Evolutionary conservation across 2,888 invertebrate genomes (phyloP), one percentile per base, ranked within the genome.

Genomic region (Eurois occulta): DNA sequence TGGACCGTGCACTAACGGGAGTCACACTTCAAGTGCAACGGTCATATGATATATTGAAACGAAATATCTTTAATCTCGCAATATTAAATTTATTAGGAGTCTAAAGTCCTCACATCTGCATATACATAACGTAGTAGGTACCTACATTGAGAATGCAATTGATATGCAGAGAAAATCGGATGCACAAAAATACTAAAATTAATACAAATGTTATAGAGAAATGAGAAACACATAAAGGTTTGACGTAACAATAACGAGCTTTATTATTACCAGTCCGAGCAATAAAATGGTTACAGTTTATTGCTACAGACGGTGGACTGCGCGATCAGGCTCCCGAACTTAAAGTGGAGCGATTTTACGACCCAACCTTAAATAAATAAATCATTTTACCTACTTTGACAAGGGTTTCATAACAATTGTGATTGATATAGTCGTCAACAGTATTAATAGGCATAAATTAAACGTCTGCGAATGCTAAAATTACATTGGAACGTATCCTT

Each of bases 1-100:
- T 94, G 94, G 89, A 94, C 92, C 95, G 93, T 94, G 93, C 90
- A 91, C 90, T 95, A 95, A 95, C 96, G 95, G 95, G 92, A 94
- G 94, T 94, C 93, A 93, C 94, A 94, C 93, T 93, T 91, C 91
- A 92, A 92, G 91, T 94, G 94, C 94, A 94, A 87, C 92, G 88
- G 95, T 91, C 91, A 96, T 92, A 91, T 90, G 94, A 96, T 95
- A 95, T 90, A 89, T 87, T 91, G 92, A 94, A 95, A 95, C 89
- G 77, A 89, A 91, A 93, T 93, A 93, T 91, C 90, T 89, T 87
- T 86, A 88, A 88, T 87, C 84, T 86, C 28, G 83, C 85, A 84
- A 86, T 90, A 90, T 86, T 87, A 86, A 85, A 87, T 88, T 87
- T 87, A 87, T 83, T 79, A 78, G 64, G 66, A 66, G 41, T 66